Evolutionary conservation across 2,888 invertebrate genomes (phyloP).

Genomic region (Apodemia mormo): DNA sequence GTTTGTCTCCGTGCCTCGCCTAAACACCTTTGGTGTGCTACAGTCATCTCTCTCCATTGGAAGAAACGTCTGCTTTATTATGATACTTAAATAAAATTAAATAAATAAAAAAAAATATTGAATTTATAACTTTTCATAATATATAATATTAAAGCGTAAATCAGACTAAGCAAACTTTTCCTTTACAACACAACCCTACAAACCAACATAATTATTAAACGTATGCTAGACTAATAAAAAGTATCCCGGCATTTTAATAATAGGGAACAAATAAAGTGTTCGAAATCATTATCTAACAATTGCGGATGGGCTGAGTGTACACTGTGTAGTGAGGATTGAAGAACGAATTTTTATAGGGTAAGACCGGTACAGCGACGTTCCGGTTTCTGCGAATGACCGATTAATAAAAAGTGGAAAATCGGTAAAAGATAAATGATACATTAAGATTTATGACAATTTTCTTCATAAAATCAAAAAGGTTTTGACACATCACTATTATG

Average conservation of each 20-base stretch:
- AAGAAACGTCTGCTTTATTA: too few relatives aligned
- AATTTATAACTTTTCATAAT: too few relatives aligned
- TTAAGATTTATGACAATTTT: too few relatives aligned
- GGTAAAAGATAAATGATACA: background rate
- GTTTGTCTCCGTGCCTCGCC: too few relatives aligned
- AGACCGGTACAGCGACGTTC: background rate
- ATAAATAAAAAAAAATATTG: too few relatives aligned
- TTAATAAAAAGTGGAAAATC: background rate
- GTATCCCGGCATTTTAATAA: slow-evolving; percentile 35
- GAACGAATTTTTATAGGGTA: background rate
- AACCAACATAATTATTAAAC: slow-evolving; percentile 37
- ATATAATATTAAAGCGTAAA: too few relatives aligned
- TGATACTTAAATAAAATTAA: too few relatives aligned
- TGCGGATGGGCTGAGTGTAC: slow-evolving; percentile 27
- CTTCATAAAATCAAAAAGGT: too few relatives aligned
- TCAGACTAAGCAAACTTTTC: too few relatives aligned
- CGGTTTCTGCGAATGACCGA: slow-evolving; percentile 5
- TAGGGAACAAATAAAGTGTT: slow-evolving; percentile 34
- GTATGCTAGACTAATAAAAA: slow-evolving; percentile 29
- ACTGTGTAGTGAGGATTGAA: slow-evolving; percentile 23
- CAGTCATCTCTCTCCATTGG: too few relatives aligned
- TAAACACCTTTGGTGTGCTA: too few relatives aligned
- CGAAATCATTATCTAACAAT: slow-evolving; percentile 37
- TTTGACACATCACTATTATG: too few relatives aligned
- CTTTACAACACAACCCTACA: slow-evolving; percentile 25